Evolutionary conservation across 2,888 invertebrate species (phyloP).

Genomic region (Lasioglossum villosulum): DNA sequence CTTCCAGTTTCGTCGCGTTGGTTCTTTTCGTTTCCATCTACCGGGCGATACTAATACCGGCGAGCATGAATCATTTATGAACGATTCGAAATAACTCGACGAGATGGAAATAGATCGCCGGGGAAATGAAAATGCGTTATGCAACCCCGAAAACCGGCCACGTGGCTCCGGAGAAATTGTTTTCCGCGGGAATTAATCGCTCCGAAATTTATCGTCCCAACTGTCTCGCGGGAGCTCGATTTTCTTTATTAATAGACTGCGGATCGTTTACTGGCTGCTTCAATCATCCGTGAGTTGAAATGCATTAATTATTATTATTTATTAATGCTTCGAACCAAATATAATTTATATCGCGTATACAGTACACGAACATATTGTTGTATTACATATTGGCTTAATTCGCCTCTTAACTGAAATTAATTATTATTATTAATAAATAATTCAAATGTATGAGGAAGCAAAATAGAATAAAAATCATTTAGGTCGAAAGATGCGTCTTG

Average conservation of each 20-base stretch:
- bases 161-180: background rate
- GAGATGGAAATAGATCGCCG: slow-evolving; percentile 55
- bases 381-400: too few species aligned
- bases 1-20: background rate
- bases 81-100: slow-evolving; percentile 61
- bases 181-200: background rate
- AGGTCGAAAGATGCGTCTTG: too few species aligned
- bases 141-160: slow-evolving; percentile 34
- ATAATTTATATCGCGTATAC: too few species aligned
- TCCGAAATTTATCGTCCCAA: background rate
- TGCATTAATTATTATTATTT: too few species aligned
- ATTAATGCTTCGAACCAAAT: too few species aligned
- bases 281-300: too few species aligned
- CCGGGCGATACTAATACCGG: slow-evolving; percentile 44
- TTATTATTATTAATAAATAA: too few species aligned
- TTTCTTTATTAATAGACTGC: background rate
- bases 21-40: background rate
- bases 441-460: too few species aligned
- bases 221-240: background rate
- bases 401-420: too few species aligned
- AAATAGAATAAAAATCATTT: too few species aligned
- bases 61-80: slow-evolving; percentile 64
- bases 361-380: too few species aligned
- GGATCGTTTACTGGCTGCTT: too few species aligned
- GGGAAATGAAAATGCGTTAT: slow-evolving; percentile 34